These are phyloP conservation scores for Limenitis camilla DNA, from an alignment of 2,888 invertebrate species.

Conservation along the genomic window DNA sequence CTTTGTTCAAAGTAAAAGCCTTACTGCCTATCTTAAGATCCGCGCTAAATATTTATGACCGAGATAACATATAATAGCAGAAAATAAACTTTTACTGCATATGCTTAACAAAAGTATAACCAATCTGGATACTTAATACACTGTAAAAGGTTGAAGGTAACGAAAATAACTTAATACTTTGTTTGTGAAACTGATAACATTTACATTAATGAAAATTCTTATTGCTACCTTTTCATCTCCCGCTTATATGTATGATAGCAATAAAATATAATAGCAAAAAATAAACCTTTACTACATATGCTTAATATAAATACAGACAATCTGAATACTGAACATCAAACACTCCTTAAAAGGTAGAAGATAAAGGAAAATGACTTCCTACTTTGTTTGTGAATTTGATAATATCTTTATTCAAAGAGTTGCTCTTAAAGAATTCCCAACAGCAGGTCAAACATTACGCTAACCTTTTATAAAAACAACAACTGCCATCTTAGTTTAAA, in stretches of 20 bases:
- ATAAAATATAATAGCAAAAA: conserved; percentile 10
- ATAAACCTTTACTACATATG: neutral
- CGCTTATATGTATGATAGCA: conserved; percentile 13
- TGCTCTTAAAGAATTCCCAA: neutral
- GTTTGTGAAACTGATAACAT: neutral
- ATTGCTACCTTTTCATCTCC: no score
- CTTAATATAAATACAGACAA: no score
- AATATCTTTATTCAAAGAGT: neutral
- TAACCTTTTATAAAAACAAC: conserved; percentile 7
- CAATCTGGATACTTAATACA: neutral
- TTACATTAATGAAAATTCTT: neutral
- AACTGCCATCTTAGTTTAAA: conserved; percentile 7
- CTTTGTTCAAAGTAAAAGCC: conserved; percentile 9
- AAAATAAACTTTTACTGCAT: conserved; percentile 1
- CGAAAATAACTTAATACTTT: neutral
- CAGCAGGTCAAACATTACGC: neutral
- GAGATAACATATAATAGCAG: conserved; percentile 10
- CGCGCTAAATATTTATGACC: conserved; percentile 14
- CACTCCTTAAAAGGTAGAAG: neutral
- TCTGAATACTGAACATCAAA: no score
- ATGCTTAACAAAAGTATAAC: neutral
- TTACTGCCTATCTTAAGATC: conserved; percentile 13
- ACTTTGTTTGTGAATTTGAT: neutral
- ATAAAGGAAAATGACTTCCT: neutral
- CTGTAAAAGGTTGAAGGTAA: neutral